These are phyloP conservation scores for Chlamydotis undulata DNA, from an alignment of 2,113 vertebrate genomes.

Conservation along the genomic window DNA sequence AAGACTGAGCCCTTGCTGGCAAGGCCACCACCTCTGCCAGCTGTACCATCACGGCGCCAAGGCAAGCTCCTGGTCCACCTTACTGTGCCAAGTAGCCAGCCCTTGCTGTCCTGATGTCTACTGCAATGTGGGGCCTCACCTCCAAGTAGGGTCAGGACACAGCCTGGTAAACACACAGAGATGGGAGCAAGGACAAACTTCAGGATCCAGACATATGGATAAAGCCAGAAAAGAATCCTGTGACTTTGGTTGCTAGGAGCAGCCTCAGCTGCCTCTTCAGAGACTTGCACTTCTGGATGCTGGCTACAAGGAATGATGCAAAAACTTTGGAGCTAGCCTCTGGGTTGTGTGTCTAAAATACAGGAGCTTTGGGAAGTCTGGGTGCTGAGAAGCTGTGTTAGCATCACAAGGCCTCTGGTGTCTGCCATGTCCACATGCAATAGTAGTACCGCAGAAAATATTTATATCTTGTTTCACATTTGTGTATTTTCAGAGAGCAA, in stretches of 20 bases:
- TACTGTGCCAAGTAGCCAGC: background rate
- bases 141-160: rapidly evolving
- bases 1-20: rapidly evolving
- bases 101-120: rapidly evolving
- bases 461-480: background rate
- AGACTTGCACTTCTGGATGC: rapidly evolving
- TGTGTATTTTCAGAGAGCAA: background rate
- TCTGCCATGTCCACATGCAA: background rate
- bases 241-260: background rate
- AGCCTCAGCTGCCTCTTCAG: background rate
- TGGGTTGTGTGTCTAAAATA: background rate
- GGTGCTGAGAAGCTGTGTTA: background rate
- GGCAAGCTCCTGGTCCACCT: background rate
- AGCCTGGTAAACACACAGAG: background rate
- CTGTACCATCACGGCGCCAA: too few relatives aligned
- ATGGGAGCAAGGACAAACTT: background rate
- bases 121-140: rapidly evolving
- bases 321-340: background rate
- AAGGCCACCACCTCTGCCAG: too few relatives aligned
- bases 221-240: background rate
- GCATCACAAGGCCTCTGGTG: background rate
- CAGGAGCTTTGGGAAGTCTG: background rate
- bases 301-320: background rate
- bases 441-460: background rate
- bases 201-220: background rate